Evolutionary conservation across 2,113 vertebrate genomes (phyloP), one percentile per base, ranked within the genome.

Genomic region (Hirundichthys speculiger): DNA sequence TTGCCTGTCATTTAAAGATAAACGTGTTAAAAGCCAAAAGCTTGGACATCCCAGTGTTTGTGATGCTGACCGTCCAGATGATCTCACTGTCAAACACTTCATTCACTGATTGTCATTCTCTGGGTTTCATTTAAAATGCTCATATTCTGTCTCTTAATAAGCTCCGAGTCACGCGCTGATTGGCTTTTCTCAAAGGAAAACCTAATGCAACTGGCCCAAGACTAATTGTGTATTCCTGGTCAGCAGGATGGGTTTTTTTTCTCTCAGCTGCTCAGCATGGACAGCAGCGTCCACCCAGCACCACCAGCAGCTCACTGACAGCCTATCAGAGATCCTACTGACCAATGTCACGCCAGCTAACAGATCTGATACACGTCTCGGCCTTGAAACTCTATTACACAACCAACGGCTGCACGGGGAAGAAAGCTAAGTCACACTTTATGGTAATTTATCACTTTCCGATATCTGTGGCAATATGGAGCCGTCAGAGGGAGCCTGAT

Each of bases 151-250:
- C 64, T 41, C 9, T 46, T 13, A 55, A 59, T 21, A 25, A 58
- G 52, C 45, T 15, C 56, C 60, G 57, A 79, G 68, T 73, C 65
- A 21, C 22, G 2, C 30, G 50, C 56, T 61, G 63, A 70, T 80
- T 24, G 48, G 69, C 64, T 69, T 76, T 76, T 82, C n/a, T n/a
- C n/a, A n/a, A n/a, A 64, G 81, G 69, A 80, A 50, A 65, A 51
- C 51, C 58, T 60, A 73, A 76, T 51, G 57, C 64, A 50, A 67
- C 61, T 69, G 78, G 80, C 72, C 78, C 68, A 55, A 68, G 60
- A 69, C 64, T 73, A 82, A 85, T 77, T 82, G 71, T 80, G 78
- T 70, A 73, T 84, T 80, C 46, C 38, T 20, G 9, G 73, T 80
- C 85, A 70, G 47, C 50, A 27, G 14, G 24, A 5, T 30, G 15